phyloP scores from a whole-genome alignment of 2,888 invertebrate species.

The Liodrosophila aerea region DNA sequence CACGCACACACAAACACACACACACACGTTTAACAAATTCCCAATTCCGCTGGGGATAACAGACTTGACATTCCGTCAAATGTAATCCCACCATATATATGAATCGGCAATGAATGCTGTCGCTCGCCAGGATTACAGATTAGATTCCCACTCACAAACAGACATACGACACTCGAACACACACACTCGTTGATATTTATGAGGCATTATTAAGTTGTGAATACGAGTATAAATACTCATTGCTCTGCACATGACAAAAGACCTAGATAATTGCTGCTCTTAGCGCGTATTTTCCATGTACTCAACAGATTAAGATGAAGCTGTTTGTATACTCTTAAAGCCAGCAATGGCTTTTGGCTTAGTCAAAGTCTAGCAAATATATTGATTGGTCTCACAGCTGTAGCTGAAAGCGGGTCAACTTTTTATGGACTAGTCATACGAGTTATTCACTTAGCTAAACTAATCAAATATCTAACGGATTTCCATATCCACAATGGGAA shows the following conservation, averaged over 20 bases:
- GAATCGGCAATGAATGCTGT: conserved; percentile 30
- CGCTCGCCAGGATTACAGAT: conserved; percentile 47
- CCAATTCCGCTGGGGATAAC: conserved; percentile 19
- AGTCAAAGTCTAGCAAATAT: neutral
- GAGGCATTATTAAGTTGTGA: conserved; percentile 39
- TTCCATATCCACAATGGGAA: conserved; percentile 1
- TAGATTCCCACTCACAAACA: conserved; percentile 13
- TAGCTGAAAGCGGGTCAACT: conserved; percentile 11
- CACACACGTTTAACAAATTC: conserved; percentile 7
- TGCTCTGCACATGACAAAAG: conserved; percentile 24
- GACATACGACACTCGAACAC: conserved; percentile 13
- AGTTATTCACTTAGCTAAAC: conserved; percentile 3
- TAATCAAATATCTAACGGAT: conserved; percentile 17
- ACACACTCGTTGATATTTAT: conserved; percentile 34
- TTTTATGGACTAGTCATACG: conserved; percentile 11
- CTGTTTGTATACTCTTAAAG: conserved; percentile 10
- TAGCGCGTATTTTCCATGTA: conserved; percentile 19
- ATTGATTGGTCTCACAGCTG: conserved; percentile 8
- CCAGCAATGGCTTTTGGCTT: conserved; percentile 4
- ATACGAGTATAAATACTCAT: conserved; percentile 13
- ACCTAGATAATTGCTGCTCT: conserved; percentile 47
- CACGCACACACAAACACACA: neutral
- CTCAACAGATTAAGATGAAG: conserved; percentile 24
- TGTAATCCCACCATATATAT: conserved; percentile 43
- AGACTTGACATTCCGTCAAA: conserved; percentile 56